These are phyloP conservation scores for Nomada hirtipes DNA, from an alignment of 2,888 invertebrate genomes.

Conservation along the genomic window DNA sequence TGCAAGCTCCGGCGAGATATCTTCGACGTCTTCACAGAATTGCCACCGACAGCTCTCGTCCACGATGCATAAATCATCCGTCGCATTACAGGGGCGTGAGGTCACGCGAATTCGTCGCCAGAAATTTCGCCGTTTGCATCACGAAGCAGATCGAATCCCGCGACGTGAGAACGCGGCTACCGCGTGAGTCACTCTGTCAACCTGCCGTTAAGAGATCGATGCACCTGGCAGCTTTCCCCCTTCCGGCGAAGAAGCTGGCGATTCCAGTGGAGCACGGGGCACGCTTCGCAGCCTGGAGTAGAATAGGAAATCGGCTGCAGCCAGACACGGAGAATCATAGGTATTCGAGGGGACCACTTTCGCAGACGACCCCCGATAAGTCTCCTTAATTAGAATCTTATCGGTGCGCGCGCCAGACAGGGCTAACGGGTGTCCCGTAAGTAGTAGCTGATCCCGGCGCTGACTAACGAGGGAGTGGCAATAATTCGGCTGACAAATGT, in stretches of 20 bases:
- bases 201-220: constrained; percentile 48
- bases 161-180: not conserved
- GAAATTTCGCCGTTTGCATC: constrained; percentile 14
- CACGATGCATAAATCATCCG: constrained; percentile 9
- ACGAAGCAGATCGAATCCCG: constrained; percentile 15
- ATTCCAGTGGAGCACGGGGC: not conserved
- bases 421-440: constrained; percentile 43
- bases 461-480: constrained; percentile 15
- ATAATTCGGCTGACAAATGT: too few relatives aligned
- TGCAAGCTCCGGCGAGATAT: not conserved
- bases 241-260: not conserved
- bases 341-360: constrained; percentile 39
- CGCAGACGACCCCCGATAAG: constrained; percentile 66
- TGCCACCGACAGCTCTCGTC: not conserved
- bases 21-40: too few relatives aligned
- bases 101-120: constrained; percentile 27
- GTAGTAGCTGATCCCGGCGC: not conserved
- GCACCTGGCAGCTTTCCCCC: not conserved
- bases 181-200: constrained; percentile 46
- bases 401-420: constrained; percentile 72
- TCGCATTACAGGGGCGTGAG: constrained; percentile 1
- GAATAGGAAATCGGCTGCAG: constrained; percentile 44
- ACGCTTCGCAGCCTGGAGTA: not conserved
- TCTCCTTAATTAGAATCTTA: constrained; percentile 80
- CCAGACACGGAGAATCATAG: constrained; percentile 27